Percentiles rank a stretch among this genome's conserved stretches.
Evolutionary conservation across 2,113 vertebrate genomes (phyloP).

Genomic region (Pterocles gutturalis): DNA sequence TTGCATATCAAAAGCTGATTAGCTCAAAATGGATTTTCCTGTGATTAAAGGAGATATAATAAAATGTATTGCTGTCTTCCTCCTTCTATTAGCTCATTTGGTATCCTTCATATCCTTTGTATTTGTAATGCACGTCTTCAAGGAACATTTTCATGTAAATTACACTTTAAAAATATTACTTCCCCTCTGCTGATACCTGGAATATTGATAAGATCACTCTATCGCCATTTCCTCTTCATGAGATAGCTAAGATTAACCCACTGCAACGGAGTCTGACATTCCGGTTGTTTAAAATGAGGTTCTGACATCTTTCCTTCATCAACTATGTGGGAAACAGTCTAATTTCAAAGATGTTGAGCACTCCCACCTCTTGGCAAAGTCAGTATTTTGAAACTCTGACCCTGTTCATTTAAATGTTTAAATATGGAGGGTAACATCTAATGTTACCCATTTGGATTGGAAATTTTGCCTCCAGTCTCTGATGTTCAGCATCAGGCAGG

Average conservation of each 20-base stretch:
- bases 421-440: neutral
- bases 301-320: neutral
- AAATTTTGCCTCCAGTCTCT: neutral
- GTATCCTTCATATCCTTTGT: neutral
- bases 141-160: slow-evolving; percentile 26
- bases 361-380: neutral
- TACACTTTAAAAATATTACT: slow-evolving; percentile 15
- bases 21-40: slow-evolving; percentile 15
- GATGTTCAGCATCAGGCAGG: neutral
- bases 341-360: neutral
- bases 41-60: slow-evolving; percentile 25
- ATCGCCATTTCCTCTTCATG: neutral
- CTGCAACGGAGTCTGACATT: neutral
- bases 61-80: neutral
- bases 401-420: neutral
- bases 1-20: neutral
- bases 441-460: neutral
- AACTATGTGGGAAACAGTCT: neutral
- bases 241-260: neutral
- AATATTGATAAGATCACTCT: slow-evolving; percentile 1
- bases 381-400: neutral
- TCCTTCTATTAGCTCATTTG: neutral
- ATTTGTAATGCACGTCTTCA: neutral
- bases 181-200: neutral
- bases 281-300: neutral